Conservation (phyloP, 64 coral and sea anemone species). For the Cladopsammia gracilis region DNA sequence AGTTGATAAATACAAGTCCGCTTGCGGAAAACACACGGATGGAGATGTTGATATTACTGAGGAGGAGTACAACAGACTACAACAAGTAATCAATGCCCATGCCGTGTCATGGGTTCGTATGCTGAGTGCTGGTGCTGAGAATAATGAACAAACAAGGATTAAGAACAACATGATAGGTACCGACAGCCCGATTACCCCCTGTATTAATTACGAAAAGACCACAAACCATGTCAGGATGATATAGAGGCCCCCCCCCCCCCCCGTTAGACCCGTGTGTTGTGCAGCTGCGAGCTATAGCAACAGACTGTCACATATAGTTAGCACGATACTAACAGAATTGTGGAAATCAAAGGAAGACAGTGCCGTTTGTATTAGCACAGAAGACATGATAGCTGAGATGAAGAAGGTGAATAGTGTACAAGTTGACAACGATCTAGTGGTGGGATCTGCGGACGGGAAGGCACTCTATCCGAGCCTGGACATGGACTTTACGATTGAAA, state of each 20-base stretch:
- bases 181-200: conserved; percentile 29
- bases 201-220: conserved; percentile 27
- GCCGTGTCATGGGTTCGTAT: conserved; percentile 48
- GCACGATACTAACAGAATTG: conserved; percentile 14
- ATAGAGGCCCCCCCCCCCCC: too few species aligned
- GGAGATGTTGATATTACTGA: too few species aligned
- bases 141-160: too few species aligned
- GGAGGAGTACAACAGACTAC: conserved; percentile 39
- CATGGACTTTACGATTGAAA: too few species aligned
- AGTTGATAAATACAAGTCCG: conserved; percentile 51
- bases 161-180: conserved; percentile 59
- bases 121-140: too few species aligned
- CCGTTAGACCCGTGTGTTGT: conserved; percentile 12
- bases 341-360: conserved; percentile 22
- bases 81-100: conserved; percentile 37
- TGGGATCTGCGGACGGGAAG: too few species aligned
- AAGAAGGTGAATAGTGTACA: too few species aligned
- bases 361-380: conserved; percentile 16
- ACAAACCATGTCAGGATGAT: too few species aligned
- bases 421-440: too few species aligned
- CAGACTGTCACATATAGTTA: conserved; percentile 40
- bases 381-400: too few species aligned
- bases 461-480: too few species aligned
- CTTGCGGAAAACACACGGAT: conserved; percentile 7
- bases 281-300: conserved; percentile 47